Evolutionary conservation across 2,888 invertebrate species (phyloP).

Genomic region (Trimorus sp.): DNA sequence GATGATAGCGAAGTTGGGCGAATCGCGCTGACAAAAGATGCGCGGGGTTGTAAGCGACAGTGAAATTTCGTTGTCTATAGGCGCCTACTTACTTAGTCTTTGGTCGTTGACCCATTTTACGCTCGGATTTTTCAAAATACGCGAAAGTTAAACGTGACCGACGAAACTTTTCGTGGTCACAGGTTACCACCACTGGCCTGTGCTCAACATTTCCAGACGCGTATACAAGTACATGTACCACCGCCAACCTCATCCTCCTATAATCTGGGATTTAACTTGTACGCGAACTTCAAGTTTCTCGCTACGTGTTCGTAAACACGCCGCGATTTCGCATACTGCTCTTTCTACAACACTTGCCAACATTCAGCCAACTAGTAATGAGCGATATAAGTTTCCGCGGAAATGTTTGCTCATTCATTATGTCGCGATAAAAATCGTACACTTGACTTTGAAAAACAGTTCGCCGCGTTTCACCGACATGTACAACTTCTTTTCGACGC

Average conservation of each 20-base stretch:
- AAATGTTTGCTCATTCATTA: constrained; percentile 54
- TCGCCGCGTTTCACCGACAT: constrained; percentile 13
- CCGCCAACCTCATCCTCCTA: constrained; percentile 50
- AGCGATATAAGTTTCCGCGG: constrained; percentile 52
- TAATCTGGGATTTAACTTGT: constrained; percentile 64
- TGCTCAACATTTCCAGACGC: constrained; percentile 61
- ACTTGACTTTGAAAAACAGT: constrained; percentile 62
- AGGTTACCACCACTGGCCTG: constrained; percentile 64
- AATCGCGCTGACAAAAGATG: constrained; percentile 62
- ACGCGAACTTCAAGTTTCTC: constrained; percentile 63
- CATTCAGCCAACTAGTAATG: constrained; percentile 56
- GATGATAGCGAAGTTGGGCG: constrained; percentile 45
- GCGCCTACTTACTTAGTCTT: constrained; percentile 61
- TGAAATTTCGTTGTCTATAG: constrained; percentile 60
- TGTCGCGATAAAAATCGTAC: constrained; percentile 42
- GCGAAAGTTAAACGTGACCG: constrained; percentile 76
- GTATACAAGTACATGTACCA: constrained; percentile 59
- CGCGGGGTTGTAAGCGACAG: constrained; percentile 56
- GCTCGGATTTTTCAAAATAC: constrained; percentile 73
- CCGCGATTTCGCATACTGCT: constrained; percentile 65
- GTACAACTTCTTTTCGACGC: too few species aligned
- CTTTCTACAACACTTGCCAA: constrained; percentile 59
- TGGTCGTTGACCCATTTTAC: constrained; percentile 74
- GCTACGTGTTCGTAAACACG: constrained; percentile 66
- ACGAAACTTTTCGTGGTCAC: constrained; percentile 75